phyloP scores from a whole-genome alignment of 2,888 invertebrate genomes.

The Latheticus oryzae region DNA sequence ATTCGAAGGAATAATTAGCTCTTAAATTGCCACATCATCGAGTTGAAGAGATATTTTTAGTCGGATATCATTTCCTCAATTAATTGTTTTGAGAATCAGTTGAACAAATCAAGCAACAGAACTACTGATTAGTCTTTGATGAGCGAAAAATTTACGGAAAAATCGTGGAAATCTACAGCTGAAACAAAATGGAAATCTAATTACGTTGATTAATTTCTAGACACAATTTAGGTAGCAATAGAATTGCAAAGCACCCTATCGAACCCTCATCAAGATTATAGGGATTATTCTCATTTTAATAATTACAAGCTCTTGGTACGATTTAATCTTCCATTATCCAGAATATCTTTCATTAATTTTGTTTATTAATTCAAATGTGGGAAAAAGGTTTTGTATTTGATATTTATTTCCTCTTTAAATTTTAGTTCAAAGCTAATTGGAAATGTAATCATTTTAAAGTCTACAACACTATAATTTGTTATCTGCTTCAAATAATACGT shows the following conservation, averaged over 20 bases:
- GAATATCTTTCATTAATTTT: slow-evolving; percentile 29
- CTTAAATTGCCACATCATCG: neutral
- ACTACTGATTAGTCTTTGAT: too few relatives aligned
- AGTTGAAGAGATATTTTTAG: too few relatives aligned
- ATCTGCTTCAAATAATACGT: slow-evolving; percentile 4
- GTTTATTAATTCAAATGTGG: slow-evolving; percentile 23
- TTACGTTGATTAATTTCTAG: slow-evolving; percentile 29
- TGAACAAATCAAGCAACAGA: too few relatives aligned
- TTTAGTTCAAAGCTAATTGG: neutral
- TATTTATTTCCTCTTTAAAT: too few relatives aligned
- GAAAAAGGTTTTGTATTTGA: neutral
- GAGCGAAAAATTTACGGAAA: too few relatives aligned
- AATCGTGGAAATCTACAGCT: neutral
- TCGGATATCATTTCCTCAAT: too few relatives aligned
- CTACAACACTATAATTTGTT: too few relatives aligned
- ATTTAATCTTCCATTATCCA: slow-evolving; percentile 30
- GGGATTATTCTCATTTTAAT: slow-evolving; percentile 36
- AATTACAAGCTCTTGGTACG: slow-evolving; percentile 29
- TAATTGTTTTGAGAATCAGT: too few relatives aligned
- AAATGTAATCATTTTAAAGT: too few relatives aligned
- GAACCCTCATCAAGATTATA: slow-evolving; percentile 39
- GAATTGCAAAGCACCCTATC: slow-evolving; percentile 30
- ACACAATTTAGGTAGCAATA: slow-evolving; percentile 30
- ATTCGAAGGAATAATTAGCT: neutral
- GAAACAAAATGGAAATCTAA: slow-evolving; percentile 18